A percentile compares a stretch with the other conserved stretches of the same genome.
phyloP scores from a whole-genome alignment of 2,797 vertebrate species.

The Bryconaethiops microstoma region DNA sequence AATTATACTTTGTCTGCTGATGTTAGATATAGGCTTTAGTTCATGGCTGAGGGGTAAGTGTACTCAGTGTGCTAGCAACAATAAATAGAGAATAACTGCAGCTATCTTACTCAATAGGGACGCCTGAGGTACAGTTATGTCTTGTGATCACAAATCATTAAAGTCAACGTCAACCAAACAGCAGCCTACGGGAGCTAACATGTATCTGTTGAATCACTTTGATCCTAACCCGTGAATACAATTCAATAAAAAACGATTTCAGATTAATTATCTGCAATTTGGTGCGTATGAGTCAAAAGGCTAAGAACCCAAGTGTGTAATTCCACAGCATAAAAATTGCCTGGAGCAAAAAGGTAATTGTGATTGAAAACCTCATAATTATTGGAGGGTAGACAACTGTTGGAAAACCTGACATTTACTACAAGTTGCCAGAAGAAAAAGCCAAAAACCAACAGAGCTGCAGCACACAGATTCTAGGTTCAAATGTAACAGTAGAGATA shows the following conservation, averaged over 20 bases:
- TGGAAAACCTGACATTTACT: not conserved
- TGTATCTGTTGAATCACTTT: not conserved
- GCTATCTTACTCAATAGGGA: not conserved
- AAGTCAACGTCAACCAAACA: not conserved
- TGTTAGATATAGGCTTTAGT: constrained; percentile 16
- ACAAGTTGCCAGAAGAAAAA: not conserved
- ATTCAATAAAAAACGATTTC: not conserved
- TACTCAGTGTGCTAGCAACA: not conserved
- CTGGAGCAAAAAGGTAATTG: not conserved
- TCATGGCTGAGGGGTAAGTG: not conserved
- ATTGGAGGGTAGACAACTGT: not conserved
- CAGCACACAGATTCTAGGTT: not conserved
- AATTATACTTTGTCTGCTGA: constrained; percentile 34
- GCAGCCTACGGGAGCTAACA: not conserved
- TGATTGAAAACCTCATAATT: not conserved
- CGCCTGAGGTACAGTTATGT: not conserved
- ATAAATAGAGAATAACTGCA: constrained; percentile 1
- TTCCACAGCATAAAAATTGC: not conserved
- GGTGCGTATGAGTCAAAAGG: not conserved
- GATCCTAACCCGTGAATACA: not conserved
- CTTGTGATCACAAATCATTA: not conserved
- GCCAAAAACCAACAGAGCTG: not conserved
- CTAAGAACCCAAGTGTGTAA: not conserved
- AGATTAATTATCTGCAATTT: not conserved
- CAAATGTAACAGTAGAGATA: not conserved